These are phyloP conservation scores for Spodoptera exigua DNA, from an alignment of 2,888 invertebrate species.

Conservation along the genomic window DNA sequence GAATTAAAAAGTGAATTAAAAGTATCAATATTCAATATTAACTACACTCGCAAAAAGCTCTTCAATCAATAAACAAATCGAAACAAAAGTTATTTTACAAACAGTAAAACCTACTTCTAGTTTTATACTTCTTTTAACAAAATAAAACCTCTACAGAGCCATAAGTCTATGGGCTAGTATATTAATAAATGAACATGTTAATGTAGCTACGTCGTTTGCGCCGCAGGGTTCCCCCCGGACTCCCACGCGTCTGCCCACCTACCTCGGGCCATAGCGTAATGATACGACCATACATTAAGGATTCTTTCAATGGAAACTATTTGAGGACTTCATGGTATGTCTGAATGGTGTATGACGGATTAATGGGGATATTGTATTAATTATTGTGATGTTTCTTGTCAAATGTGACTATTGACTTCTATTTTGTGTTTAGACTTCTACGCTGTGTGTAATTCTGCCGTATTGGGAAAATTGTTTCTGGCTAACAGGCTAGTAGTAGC, in stretches of 20 bases:
- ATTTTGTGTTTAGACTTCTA: too few relatives aligned
- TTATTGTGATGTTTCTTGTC: constrained; percentile 17
- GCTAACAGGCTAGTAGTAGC: too few relatives aligned
- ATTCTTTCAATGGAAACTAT: constrained; percentile 40
- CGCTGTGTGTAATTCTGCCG: too few relatives aligned
- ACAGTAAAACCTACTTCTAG: not conserved
- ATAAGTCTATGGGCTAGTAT: constrained; percentile 65
- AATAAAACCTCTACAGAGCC: constrained; percentile 30
- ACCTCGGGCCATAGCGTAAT: constrained; percentile 56
- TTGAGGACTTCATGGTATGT: constrained; percentile 37
- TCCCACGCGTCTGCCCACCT: constrained; percentile 76
- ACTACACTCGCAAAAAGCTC: too few relatives aligned
- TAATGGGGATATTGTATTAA: constrained; percentile 26
- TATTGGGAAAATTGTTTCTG: too few relatives aligned
- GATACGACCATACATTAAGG: constrained; percentile 45
- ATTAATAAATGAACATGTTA: constrained; percentile 87
- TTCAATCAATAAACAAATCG: too few relatives aligned
- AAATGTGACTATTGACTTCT: not conserved
- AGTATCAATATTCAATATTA: too few relatives aligned
- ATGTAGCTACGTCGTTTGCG: constrained; percentile 67
- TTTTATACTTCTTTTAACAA: not conserved
- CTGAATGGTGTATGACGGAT: constrained; percentile 44
- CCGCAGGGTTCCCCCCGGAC: constrained; percentile 73
- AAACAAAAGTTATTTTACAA: not conserved
- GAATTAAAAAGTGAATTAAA: constrained; percentile 40